Base-by-base conservation (phyloP, 2,113 vertebrate genomes). In the Willisornis vidua region DNA sequence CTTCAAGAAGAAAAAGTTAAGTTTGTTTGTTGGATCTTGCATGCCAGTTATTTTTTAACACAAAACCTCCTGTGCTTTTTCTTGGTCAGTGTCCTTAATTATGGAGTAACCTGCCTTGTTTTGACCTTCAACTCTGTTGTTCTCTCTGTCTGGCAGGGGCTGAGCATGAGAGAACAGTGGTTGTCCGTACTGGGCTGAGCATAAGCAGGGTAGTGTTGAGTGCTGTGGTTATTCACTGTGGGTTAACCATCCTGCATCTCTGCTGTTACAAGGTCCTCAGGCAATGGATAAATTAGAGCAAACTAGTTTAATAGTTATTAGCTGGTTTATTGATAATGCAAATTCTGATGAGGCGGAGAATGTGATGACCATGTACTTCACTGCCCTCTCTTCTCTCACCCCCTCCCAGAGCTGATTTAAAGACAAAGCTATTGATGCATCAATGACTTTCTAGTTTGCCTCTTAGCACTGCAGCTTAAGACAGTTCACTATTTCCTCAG, bases 161-260 rank as follows among this genome's bases (percentile, higher is more conserved):
- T 94, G 66, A 70, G 24, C 2, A 1, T 10, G 25, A 93, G 85
- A 93, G 80, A 90, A n/a, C 75, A 87, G 51, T 85, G 85, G 87
- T 62, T 97, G 97, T 87, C 92, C 82, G 83, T 82, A 85, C 51
- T 70, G 89, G 88, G 58, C 86, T 88, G 74, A 83, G 29, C 74
- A 61, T 88, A 51, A 13, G 49, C 78, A 78, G 91, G 87, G 55
- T 86, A 89, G 89, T 81, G 67, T 86, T 95, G 95, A 96, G 95
- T 94, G 83, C 82, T 96, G 79, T 51, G 49, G 33, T 94, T 97
- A 94, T 87, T 96, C 96, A 89, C 85, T 41, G 10, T 83, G 84
- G 70, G 70, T 97, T 97, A 94, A 91, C 95, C 91, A 79, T 89
- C 68, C 74, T 92, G 85, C 85, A 95, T 78, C 45, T 93, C 83